Evolutionary conservation across 2,113 vertebrate species (phyloP).

Genomic region (Cyphomyrus discorhynchus): DNA sequence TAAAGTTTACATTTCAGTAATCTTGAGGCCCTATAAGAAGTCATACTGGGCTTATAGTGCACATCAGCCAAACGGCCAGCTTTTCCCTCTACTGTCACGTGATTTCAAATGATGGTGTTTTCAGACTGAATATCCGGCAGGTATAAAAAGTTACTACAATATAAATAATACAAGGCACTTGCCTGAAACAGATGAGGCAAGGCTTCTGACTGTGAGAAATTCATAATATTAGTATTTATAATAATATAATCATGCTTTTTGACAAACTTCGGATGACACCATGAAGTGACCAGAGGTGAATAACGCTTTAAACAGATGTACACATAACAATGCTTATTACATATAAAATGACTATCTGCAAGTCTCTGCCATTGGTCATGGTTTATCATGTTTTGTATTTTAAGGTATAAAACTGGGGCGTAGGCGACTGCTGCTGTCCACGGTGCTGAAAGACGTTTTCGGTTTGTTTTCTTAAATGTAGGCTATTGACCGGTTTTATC

Average conservation of each 20-base stretch:
- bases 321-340: neutral
- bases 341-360: neutral
- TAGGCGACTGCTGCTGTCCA: slow-evolving; percentile 19
- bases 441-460: slow-evolving; percentile 13
- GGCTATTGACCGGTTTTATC: too few species aligned
- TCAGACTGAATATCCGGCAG: neutral
- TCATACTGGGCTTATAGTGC: neutral
- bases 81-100: neutral
- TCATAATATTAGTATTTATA: neutral
- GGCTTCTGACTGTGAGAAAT: neutral
- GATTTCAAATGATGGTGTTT: neutral
- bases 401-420: neutral
- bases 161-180: neutral
- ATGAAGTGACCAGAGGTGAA: neutral
- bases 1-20: neutral
- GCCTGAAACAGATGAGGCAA: neutral
- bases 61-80: neutral
- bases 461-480: neutral
- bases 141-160: neutral
- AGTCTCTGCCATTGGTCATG: neutral
- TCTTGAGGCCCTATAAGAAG: neutral
- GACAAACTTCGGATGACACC: neutral
- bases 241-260: neutral
- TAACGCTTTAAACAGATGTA: neutral
- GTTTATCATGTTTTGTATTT: neutral